Evolutionary conservation across 30 jellyfish, hydroid and myxozoan genomes (phyloP).

Genomic region (Haliclystus octoradiatus): DNA sequence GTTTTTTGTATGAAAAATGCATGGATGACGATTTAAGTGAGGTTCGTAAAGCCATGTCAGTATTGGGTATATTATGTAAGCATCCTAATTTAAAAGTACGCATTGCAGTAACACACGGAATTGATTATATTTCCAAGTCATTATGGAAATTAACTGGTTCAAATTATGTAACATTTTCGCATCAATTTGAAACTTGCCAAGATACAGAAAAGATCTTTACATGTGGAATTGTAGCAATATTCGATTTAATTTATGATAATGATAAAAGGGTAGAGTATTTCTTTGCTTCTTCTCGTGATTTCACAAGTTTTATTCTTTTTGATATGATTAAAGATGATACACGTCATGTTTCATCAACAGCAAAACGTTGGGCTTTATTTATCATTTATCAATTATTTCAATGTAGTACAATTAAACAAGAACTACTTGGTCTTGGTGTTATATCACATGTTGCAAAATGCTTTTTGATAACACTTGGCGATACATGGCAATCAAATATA

Average conservation of each 20-base stretch:
- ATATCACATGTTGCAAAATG: conserved; percentile 40
- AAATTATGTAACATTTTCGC: conserved; percentile 31
- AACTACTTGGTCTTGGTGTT: conserved; percentile 59
- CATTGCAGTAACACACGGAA: conserved; percentile 5
- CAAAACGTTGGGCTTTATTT: conserved; percentile 34
- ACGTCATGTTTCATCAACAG: conserved; percentile 29
- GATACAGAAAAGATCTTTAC: conserved; percentile 32
- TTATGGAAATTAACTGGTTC: conserved; percentile 39
- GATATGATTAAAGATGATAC: conserved; percentile 54
- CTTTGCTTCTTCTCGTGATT: conserved; percentile 20
- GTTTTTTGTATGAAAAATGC: conserved; percentile 19
- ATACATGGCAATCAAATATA: conserved; percentile 50
- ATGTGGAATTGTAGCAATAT: conserved; percentile 38
- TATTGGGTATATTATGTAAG: conserved; percentile 29
- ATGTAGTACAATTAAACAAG: conserved; percentile 18
- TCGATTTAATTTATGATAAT: conserved; percentile 32
- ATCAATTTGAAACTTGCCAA: conserved; percentile 19
- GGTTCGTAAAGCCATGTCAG: conserved; percentile 44
- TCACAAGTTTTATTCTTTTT: conserved; percentile 30
- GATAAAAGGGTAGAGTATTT: conserved; percentile 11
- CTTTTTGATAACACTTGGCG: conserved; percentile 49
- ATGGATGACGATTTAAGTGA: conserved; percentile 10
- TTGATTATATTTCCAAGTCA: conserved; percentile 12
- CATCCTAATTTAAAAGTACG: conserved; percentile 26
- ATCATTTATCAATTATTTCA: conserved; percentile 55